Conservation (phyloP, 2,797 vertebrate genomes). For the Buceros bicornis region DNA sequence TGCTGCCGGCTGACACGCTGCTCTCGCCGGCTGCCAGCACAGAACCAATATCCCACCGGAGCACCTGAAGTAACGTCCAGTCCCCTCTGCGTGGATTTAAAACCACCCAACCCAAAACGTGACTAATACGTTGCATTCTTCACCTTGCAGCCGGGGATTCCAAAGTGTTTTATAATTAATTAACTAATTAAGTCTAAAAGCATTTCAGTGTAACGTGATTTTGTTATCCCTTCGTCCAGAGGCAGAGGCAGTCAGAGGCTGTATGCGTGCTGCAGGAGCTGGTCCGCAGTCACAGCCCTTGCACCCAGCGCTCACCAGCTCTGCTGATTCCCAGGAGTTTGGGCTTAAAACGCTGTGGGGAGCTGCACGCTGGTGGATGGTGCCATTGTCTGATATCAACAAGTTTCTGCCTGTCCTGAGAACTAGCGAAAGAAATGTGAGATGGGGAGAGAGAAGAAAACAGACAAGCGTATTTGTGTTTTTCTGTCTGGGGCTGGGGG, state of each 20-base stretch:
- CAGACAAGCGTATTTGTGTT: fast-evolving
- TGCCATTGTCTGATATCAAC: not conserved
- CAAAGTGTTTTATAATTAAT: conserved; percentile 48
- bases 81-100: not conserved
- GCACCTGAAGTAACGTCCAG: not conserved
- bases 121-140: not conserved
- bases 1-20: not conserved
- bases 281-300: not conserved
- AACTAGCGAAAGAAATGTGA: not conserved
- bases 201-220: not conserved
- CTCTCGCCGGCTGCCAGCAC: fast-evolving
- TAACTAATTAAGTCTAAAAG: conserved; percentile 56
- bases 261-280: not conserved
- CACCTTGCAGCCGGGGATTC: conserved; percentile 59
- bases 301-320: fast-evolving
- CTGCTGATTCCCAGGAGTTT: not conserved
- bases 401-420: not conserved
- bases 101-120: not conserved
- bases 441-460: not conserved
- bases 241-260: not conserved
- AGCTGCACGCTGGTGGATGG: not conserved
- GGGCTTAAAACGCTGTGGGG: not conserved
- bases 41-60: not conserved
- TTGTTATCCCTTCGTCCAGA: conserved; percentile 32
- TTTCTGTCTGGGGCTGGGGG: not conserved